phyloP scores from a whole-genome alignment of 64 coral and sea anemone genomes.

The Actinia tenebrosa region DNA sequence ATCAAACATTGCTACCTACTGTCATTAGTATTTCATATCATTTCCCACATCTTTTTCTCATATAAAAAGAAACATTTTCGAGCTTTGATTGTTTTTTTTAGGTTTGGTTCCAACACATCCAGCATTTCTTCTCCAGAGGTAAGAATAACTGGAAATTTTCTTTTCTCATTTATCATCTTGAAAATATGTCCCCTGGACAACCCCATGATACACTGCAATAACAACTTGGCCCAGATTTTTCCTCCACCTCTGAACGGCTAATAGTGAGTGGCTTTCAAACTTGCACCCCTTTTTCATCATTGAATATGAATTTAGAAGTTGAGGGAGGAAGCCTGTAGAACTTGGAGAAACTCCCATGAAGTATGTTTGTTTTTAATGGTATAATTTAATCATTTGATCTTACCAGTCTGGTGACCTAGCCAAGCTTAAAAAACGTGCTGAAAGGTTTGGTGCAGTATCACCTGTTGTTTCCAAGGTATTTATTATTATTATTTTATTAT shows the following conservation, averaged over 20 bases:
- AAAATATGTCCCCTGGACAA: neutral
- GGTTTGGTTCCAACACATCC: neutral
- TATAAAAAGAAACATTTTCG: too few relatives aligned
- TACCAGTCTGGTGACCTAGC: constrained; percentile 26
- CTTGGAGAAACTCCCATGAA: neutral
- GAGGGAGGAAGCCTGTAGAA: neutral
- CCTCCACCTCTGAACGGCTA: too few relatives aligned
- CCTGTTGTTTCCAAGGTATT: constrained; percentile 51
- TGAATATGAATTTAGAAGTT: too few relatives aligned
- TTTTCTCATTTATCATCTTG: neutral
- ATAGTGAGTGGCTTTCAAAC: too few relatives aligned
- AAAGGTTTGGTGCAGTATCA: constrained; percentile 78
- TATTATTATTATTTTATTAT: neutral
- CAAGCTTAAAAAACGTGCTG: constrained; percentile 67
- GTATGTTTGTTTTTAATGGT: neutral
- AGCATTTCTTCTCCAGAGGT: constrained; percentile 20
- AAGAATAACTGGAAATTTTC: neutral
- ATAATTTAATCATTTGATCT: neutral
- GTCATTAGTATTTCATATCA: too few relatives aligned
- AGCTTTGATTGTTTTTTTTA: too few relatives aligned
- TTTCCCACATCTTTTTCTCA: too few relatives aligned
- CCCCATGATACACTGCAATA: too few relatives aligned
- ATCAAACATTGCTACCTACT: too few relatives aligned
- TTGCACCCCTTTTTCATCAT: too few relatives aligned
- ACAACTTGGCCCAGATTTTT: too few relatives aligned